Conservation (phyloP, 2,797 vertebrate species). For the Antrozous pallidus region DNA sequence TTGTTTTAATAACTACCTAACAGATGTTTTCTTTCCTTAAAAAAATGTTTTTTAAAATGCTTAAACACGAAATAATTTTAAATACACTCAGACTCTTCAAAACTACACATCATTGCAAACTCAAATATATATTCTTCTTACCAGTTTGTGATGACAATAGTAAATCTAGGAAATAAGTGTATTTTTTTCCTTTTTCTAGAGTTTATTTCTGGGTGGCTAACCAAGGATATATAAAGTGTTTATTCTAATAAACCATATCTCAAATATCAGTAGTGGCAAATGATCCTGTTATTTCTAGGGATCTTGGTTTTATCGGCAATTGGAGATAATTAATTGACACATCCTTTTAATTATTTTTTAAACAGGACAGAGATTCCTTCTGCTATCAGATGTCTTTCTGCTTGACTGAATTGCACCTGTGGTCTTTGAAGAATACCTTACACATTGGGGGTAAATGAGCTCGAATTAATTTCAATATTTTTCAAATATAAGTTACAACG, state of each 20-base stretch:
- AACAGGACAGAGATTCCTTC: slow-evolving; percentile 81
- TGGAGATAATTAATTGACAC: slow-evolving; percentile 71
- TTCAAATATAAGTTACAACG: slow-evolving; percentile 49
- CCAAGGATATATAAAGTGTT: slow-evolving; percentile 27
- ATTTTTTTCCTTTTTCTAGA: slow-evolving; percentile 45
- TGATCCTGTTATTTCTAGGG: slow-evolving; percentile 41
- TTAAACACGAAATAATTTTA: slow-evolving; percentile 57
- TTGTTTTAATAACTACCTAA: slow-evolving; percentile 28
- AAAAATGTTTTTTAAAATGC: slow-evolving; percentile 44
- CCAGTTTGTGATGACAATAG: slow-evolving; percentile 23
- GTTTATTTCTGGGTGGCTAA: slow-evolving; percentile 60
- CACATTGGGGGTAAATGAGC: slow-evolving; percentile 84
- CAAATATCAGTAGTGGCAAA: slow-evolving; percentile 35
- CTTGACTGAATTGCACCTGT: slow-evolving; percentile 95
- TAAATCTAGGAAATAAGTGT: slow-evolving; percentile 37
- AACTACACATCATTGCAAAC: slow-evolving; percentile 29
- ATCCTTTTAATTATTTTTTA: slow-evolving; percentile 78
- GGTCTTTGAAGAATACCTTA: slow-evolving; percentile 94
- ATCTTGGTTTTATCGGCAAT: slow-evolving; percentile 56
- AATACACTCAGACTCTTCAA: slow-evolving; percentile 42
- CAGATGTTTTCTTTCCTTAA: slow-evolving; percentile 33
- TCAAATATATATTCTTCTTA: slow-evolving; percentile 47
- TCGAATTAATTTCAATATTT: slow-evolving; percentile 36
- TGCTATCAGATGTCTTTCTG: slow-evolving; percentile 93
- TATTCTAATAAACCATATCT: slow-evolving; percentile 45